Base-by-base conservation (phyloP, 1,140 invertebrate species). In the Laupala kohalensis region DNA sequence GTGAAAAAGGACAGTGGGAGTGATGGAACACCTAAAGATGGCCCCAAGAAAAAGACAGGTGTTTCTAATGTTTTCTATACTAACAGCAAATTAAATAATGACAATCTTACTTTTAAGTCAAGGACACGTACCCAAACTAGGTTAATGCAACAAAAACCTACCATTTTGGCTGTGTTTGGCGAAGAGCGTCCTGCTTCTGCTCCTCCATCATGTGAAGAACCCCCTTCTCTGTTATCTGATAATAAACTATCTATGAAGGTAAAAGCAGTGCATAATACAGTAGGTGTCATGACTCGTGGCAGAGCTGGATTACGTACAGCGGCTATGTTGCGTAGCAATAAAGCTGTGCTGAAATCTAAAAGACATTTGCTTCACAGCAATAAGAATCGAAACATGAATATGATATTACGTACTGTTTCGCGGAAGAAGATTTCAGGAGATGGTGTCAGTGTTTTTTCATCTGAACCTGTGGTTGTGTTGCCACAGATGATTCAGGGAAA, bases 141-240 rank as follows among this genome's bases (percentile, higher is more conserved):
- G 74, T 83, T 90, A 24, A 80, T 91, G 28, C 71, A 28, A 25
- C 71, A 65, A 25, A 29, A 89, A 75, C 89, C 90, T 12, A 91
- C 89, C 2, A 92, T 92, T 29, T 86, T 89, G 73, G 90, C 91
- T 79, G 89, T 92, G 1, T 93, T 92, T 78, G 90, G 90, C 4
- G 89, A 89, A 37, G 86, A 89, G 76, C 79, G 88, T 9, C 88
- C 89, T 0, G 88, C 88, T 0, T 88, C 87, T 0, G 86, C 86
- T 0, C 87, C 87, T 0, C 86, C 86, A 28, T 25, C 64, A 23
- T 73, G 72, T 24, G 69, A 12, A 15, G 69, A 69, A 28, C 37
- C 72, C 19, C 27, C n/a, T 23, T 29, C 4, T 68, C 26, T 27
- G 5, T 13, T 27, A 4, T 23, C 67, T 19, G 67, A 68, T 29